A percentile compares a stretch with the other conserved stretches of the same genome.
Conservation (phyloP, 2,797 vertebrate species). For the Microtus agrestis region DNA sequence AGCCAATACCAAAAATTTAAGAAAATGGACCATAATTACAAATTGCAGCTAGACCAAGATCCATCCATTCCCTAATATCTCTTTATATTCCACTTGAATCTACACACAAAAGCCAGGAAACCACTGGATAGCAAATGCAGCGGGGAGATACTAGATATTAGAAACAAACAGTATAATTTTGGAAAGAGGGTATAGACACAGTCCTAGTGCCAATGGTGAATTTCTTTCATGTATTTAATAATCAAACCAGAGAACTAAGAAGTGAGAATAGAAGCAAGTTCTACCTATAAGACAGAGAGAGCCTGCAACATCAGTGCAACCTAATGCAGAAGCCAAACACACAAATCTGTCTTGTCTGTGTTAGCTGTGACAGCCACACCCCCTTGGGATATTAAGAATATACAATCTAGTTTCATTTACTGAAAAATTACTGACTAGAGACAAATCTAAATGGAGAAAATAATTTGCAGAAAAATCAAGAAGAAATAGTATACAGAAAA, state of each 20-base stretch:
- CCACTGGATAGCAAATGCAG: neutral
- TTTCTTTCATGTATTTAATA: constrained; percentile 11
- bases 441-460: constrained; percentile 8
- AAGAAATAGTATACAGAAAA: neutral
- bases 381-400: neutral
- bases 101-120: neutral
- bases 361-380: neutral
- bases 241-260: constrained; percentile 34
- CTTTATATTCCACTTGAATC: neutral
- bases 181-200: neutral
- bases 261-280: neutral
- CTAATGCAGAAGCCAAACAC: neutral
- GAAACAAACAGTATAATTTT: neutral
- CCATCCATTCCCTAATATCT: neutral
- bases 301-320: neutral
- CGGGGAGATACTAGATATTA: neutral
- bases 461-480: constrained; percentile 19
- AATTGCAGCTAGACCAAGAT: neutral
- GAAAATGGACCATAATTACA: neutral
- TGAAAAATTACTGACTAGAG: constrained; percentile 32
- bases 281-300: neutral
- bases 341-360: neutral
- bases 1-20: constrained; percentile 27
- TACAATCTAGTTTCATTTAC: neutral
- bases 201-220: too few species aligned